Conservation (phyloP, 2,113 vertebrate species). For the Eleginops maclovinus region DNA sequence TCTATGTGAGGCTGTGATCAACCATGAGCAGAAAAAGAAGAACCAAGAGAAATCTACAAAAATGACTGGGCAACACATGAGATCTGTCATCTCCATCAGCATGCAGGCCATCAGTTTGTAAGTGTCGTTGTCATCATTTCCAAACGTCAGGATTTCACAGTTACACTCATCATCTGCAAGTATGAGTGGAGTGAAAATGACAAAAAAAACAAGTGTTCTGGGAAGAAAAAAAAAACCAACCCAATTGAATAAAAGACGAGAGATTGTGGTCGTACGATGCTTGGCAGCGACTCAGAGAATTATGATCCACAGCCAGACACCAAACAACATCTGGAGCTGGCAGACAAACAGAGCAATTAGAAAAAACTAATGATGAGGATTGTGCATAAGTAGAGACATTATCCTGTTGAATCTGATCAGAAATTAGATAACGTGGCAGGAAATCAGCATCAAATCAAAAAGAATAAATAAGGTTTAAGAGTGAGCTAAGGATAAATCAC, state of each 20-base stretch:
- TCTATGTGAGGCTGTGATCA: too few species aligned
- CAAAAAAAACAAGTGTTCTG: slow-evolving; percentile 9
- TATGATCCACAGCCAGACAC: slow-evolving; percentile 16
- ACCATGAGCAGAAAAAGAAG: neutral
- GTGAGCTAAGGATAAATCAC: neutral
- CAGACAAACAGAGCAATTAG: slow-evolving; percentile 4
- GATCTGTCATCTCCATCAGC: slow-evolving; percentile 1
- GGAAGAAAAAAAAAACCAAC: slow-evolving; percentile 23
- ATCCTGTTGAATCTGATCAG: neutral
- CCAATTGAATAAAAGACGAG: slow-evolving; percentile 16
- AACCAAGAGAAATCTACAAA: neutral
- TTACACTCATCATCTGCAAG: slow-evolving; percentile 21
- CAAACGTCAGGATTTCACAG: slow-evolving; percentile 43
- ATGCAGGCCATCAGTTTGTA: neutral
- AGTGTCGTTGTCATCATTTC: slow-evolving; percentile 28
- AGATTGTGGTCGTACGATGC: slow-evolving; percentile 23
- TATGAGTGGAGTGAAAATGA: slow-evolving; percentile 13
- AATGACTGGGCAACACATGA: neutral
- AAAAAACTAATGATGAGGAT: slow-evolving; percentile 8
- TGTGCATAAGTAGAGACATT: neutral
- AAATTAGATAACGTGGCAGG: neutral
- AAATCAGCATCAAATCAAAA: neutral
- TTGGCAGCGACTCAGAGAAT: slow-evolving; percentile 29
- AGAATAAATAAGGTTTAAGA: neutral
- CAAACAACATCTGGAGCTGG: slow-evolving; percentile 55